A percentile compares a stretch with the other conserved stretches of the same genome.
These are phyloP conservation scores for Anoura caudifer DNA, from an alignment of 2,113 vertebrate genomes.

Conservation along the genomic window DNA sequence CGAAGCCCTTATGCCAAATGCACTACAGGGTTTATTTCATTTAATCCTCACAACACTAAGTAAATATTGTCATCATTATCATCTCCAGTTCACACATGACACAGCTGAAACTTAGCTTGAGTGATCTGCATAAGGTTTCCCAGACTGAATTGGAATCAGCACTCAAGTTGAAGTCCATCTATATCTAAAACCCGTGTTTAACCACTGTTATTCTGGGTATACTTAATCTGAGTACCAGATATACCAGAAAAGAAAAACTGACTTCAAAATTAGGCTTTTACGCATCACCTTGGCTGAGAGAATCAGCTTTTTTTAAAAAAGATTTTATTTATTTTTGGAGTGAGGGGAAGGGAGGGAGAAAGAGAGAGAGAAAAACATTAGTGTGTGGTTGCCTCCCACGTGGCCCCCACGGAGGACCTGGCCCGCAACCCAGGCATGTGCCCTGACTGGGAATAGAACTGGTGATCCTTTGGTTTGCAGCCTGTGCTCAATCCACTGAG, in stretches of 20 bases:
- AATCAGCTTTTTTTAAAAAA: not conserved
- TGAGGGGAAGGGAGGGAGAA: too few relatives aligned
- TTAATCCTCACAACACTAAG: not conserved
- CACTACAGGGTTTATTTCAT: not conserved
- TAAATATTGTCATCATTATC: not conserved
- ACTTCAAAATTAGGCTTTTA: not conserved
- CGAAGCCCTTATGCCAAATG: not conserved
- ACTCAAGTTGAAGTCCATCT: not conserved
- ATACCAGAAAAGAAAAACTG: not conserved
- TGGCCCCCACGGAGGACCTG: too few relatives aligned
- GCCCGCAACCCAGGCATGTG: too few relatives aligned
- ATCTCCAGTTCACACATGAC: not conserved
- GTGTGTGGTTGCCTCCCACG: too few relatives aligned
- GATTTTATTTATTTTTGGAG: too few relatives aligned
- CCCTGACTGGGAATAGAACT: too few relatives aligned
- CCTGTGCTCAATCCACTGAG: too few relatives aligned
- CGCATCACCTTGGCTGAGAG: not conserved
- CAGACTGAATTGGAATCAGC: not conserved
- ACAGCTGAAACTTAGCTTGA: not conserved
- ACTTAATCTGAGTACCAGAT: not conserved
- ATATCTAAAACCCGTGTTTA: not conserved
- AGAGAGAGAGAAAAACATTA: too few relatives aligned
- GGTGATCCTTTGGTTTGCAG: too few relatives aligned
- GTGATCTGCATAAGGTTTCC: not conserved
- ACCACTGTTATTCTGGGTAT: not conserved